phyloP scores from a whole-genome alignment of 53 echinoderm and acorn worm genomes.

The Patiria pectinifera region DNA sequence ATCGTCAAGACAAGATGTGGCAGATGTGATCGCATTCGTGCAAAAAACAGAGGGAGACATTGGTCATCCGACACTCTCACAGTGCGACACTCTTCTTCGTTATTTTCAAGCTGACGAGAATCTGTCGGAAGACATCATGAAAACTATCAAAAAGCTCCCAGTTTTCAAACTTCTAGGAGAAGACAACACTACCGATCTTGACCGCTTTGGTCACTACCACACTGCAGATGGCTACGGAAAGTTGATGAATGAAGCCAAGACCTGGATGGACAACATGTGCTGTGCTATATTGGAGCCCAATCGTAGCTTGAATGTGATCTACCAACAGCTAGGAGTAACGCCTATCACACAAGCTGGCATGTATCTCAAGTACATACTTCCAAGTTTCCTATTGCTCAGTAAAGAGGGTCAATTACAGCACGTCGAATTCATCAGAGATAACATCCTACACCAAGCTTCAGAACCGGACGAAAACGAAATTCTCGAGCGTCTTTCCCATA shows the following conservation, averaged over 20 bases:
- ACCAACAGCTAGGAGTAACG: conserved; percentile 33
- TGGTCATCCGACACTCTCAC: background rate
- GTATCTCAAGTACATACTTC: conserved; percentile 65
- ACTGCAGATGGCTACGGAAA: conserved; percentile 6
- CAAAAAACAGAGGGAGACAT: background rate
- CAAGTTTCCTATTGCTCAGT: conserved; percentile 26
- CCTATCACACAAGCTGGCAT: conserved; percentile 2
- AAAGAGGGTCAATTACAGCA: conserved; percentile 15
- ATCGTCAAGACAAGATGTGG: background rate
- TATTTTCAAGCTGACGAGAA: conserved; percentile 55
- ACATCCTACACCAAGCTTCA: background rate
- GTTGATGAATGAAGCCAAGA: conserved; percentile 2
- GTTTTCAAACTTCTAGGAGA: conserved; percentile 9
- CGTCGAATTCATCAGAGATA: conserved; percentile 41
- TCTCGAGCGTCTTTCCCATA: conserved; percentile 11
- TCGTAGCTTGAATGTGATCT: conserved; percentile 4
- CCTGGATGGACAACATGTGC: conserved; percentile 25
- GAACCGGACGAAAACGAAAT: background rate
- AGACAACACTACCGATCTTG: conserved; percentile 8
- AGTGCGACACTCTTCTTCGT: conserved; percentile 32
- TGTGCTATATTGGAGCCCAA: conserved; percentile 41
- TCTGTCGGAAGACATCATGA: conserved; percentile 21
- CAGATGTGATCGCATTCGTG: conserved; percentile 15
- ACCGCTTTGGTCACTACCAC: conserved; percentile 18
- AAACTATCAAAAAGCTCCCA: conserved; percentile 33